Conservation (phyloP, 1,140 invertebrate genomes). For the Anoplophora glabripennis region DNA sequence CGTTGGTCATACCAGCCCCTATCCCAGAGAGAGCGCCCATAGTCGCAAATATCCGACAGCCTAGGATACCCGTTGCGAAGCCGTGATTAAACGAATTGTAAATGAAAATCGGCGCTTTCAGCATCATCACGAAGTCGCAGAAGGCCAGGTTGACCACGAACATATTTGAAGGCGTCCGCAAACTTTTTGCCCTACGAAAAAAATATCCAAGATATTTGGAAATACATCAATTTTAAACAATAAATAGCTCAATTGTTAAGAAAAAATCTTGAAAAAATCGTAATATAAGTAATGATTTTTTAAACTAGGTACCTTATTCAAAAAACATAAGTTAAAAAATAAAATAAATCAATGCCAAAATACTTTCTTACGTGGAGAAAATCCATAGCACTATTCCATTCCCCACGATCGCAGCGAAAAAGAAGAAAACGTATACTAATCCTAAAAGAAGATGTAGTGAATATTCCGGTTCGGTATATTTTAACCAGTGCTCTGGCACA, state of each 20-base stretch:
- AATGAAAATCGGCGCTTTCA: constrained; percentile 83
- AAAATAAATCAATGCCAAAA: too few relatives aligned
- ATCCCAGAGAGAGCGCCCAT: constrained; percentile 78
- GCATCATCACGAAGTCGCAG: constrained; percentile 85
- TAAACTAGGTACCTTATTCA: too few relatives aligned
- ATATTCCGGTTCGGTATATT: constrained; percentile 74
- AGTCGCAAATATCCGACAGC: constrained; percentile 75
- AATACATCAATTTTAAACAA: too few relatives aligned
- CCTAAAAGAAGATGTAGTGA: constrained; percentile 80
- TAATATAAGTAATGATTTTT: too few relatives aligned
- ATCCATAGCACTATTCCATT: constrained; percentile 89
- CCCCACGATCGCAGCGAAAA: constrained; percentile 72
- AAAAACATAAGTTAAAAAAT: too few relatives aligned
- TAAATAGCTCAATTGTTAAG: too few relatives aligned
- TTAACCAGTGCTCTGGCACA: constrained; percentile 80
- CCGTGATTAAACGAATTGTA: constrained; percentile 80
- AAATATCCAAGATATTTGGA: too few relatives aligned
- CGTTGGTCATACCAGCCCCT: constrained; percentile 57
- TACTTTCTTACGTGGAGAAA: constrained; percentile 61
- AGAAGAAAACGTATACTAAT: constrained; percentile 76
- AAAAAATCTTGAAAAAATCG: too few relatives aligned
- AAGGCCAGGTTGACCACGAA: constrained; percentile 85
- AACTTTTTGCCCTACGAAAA: constrained; percentile 66
- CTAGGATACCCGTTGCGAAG: constrained; percentile 67
- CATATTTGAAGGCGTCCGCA: constrained; percentile 86